Conservation (phyloP, 2,797 vertebrate species). For the Stomatorhinus walkeri region DNA sequence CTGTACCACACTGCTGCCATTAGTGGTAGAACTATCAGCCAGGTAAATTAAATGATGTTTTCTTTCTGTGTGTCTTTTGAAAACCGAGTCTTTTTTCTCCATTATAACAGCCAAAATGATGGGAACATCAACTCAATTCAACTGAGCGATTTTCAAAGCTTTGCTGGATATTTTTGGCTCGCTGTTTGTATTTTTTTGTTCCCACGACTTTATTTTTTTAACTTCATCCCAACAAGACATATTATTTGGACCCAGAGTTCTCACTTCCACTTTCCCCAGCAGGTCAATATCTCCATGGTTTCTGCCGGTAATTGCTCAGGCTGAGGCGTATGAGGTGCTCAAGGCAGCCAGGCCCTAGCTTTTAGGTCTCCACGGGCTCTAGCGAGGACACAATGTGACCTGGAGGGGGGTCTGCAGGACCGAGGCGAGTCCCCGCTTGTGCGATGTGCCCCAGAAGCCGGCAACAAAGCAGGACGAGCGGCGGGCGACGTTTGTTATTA, state of each 20-base stretch:
- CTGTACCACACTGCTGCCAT: neutral
- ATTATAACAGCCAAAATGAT: neutral
- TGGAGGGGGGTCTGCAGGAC: neutral
- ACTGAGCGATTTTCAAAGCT: neutral
- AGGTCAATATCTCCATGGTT: neutral
- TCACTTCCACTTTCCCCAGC: neutral
- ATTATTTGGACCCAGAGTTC: conserved; percentile 2
- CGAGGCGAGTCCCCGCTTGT: neutral
- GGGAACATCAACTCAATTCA: neutral
- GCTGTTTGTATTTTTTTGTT: neutral
- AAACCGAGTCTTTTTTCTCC: neutral
- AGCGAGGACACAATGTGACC: neutral
- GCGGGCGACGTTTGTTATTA: neutral
- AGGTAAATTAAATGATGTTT: neutral
- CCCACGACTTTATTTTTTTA: neutral
- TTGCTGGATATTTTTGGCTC: neutral
- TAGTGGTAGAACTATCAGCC: neutral
- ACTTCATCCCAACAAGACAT: neutral
- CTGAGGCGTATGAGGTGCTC: neutral
- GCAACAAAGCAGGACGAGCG: neutral
- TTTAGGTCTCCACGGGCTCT: conserved; percentile 8
- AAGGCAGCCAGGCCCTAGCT: neutral
- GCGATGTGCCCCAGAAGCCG: neutral
- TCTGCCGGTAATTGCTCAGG: conserved; percentile 16
- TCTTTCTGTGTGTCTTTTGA: neutral